A percentile compares a stretch with the other conserved stretches of the same genome.
These are phyloP conservation scores for silkworm (Bombyx mori) DNA, from an alignment of 1,140 invertebrate genomes.

Conservation along the genomic window DNA sequence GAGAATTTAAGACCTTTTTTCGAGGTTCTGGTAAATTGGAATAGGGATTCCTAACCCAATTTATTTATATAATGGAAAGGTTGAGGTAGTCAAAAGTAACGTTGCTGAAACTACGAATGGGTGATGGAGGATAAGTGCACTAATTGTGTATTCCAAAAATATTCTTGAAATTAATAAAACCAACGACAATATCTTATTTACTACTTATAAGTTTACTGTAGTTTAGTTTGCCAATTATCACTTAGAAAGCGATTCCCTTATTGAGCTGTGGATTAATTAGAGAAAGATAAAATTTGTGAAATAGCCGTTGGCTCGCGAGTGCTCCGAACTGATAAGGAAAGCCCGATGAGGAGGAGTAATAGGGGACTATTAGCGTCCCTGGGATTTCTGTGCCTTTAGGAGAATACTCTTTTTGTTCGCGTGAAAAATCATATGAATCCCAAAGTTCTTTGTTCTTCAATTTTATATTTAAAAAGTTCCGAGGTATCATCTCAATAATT, in stretches of 20 bases:
- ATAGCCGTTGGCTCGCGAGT: slow-evolving; percentile 46
- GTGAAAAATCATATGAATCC: slow-evolving; percentile 23
- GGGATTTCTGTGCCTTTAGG: slow-evolving; percentile 17
- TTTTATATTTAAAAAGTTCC: no score
- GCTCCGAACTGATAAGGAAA: slow-evolving; percentile 48
- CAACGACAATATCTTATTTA: slow-evolving; percentile 11
- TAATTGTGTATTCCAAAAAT: no score
- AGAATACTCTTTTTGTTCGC: slow-evolving; percentile 29
- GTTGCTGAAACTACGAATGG: no score
- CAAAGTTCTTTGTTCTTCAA: no score
- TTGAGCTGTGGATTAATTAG: slow-evolving; percentile 58
- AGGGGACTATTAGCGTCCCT: slow-evolving; percentile 40
- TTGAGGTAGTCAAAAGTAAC: no score
- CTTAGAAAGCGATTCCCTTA: slow-evolving; percentile 48
- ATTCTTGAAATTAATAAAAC: no score
- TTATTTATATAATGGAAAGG: no score
- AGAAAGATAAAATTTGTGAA: slow-evolving; percentile 63
- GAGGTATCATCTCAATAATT: no score
- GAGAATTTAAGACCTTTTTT: no score
- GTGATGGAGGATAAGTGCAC: no score
- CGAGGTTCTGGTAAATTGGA: no score
- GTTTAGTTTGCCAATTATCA: slow-evolving; percentile 45
- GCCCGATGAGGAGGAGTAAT: slow-evolving; percentile 46
- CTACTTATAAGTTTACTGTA: slow-evolving; percentile 50
- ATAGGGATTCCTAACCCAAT: no score